Evolutionary conservation across 64 coral and sea anemone genomes (phyloP), one percentile per base, ranked within the genome.

Genomic region (Pocillopora damicornis): DNA sequence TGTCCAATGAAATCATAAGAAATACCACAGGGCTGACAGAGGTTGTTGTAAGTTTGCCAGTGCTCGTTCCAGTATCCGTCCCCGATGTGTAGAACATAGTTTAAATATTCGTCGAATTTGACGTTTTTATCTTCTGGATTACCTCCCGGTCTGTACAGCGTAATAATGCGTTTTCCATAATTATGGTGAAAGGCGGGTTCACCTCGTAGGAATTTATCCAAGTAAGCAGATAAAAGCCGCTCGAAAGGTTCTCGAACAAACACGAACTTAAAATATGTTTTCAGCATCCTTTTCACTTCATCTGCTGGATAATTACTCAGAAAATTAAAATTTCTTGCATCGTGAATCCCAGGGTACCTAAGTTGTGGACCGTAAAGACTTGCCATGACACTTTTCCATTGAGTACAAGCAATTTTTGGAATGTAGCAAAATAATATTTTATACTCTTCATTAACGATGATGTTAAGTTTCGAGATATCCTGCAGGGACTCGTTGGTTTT

Each of bases 171-270:
- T 9, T 18, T 51, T 60, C 77, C 56, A 57, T 11, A 79, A 25
- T 26, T 26, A 11, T 18, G 22, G 58, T 79, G 57, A 15, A 79
- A 79, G 15, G 9, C 77, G 4, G 77, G 58, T 1, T 79, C 77
- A 57, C n/a, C 4, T 22, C 57, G 14, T 9, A 26, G 60, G 25
- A 79, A 79, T 60, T 79, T 79, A 26, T 79, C 77, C 14, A 79
- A 23, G 15, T 79, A 79, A 14, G 77, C 58, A 11, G 77, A 79
- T 17, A 79, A 23, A 9, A 79, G n/a, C 20, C 81, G 20, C 36
- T 85, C 81, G 37, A 85, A 58, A 25, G 81, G 81, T 11, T 85
- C 81, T 18, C 81, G 81, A 73, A 72, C 81, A 57, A 72, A 85
- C 0, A 85, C 34, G 18, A 85, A 85, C 20, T 85, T 85, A n/a